A percentile compares a stretch with the other conserved stretches of the same genome.
phyloP scores from a whole-genome alignment of 1,140 invertebrate species.

The Pseudobourletiella spinata region DNA sequence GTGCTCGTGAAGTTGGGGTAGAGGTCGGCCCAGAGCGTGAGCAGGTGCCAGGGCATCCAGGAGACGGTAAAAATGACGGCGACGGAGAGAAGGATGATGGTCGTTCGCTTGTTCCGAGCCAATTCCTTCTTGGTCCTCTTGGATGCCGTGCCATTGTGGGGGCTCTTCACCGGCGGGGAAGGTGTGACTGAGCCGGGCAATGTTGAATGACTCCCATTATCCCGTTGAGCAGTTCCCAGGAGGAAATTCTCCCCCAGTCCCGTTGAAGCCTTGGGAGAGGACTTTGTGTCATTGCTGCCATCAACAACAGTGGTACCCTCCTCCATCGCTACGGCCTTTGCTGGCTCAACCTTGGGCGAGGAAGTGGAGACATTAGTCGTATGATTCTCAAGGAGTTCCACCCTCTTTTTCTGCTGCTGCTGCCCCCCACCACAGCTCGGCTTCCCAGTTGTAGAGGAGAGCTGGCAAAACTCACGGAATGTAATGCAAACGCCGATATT shows the following conservation, averaged over 20 bases:
- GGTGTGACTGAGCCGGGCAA: background rate
- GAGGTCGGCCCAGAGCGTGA: slow-evolving; percentile 45
- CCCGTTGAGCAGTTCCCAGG: background rate
- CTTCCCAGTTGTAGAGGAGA: background rate
- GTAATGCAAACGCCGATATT: slow-evolving; percentile 7
- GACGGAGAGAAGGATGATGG: slow-evolving; percentile 43
- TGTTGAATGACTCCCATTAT: background rate
- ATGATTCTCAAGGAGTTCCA: background rate
- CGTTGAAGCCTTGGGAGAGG: background rate
- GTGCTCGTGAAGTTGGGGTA: slow-evolving; percentile 40
- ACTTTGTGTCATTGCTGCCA: background rate
- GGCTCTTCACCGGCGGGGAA: background rate
- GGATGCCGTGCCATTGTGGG: background rate
- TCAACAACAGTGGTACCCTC: background rate
- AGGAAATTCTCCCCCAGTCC: too few relatives aligned
- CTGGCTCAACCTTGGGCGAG: background rate
- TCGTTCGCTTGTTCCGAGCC: slow-evolving; percentile 47
- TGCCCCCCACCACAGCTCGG: background rate
- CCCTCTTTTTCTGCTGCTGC: background rate
- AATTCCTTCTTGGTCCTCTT: slow-evolving; percentile 39
- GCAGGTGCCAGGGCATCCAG: slow-evolving; percentile 50
- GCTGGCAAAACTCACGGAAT: slow-evolving; percentile 1
- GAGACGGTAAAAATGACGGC: slow-evolving; percentile 44
- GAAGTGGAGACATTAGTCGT: background rate
- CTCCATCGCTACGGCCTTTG: too few relatives aligned